Evolutionary conservation across 2,113 vertebrate species (phyloP).

Genomic region (Pipra filicauda): DNA sequence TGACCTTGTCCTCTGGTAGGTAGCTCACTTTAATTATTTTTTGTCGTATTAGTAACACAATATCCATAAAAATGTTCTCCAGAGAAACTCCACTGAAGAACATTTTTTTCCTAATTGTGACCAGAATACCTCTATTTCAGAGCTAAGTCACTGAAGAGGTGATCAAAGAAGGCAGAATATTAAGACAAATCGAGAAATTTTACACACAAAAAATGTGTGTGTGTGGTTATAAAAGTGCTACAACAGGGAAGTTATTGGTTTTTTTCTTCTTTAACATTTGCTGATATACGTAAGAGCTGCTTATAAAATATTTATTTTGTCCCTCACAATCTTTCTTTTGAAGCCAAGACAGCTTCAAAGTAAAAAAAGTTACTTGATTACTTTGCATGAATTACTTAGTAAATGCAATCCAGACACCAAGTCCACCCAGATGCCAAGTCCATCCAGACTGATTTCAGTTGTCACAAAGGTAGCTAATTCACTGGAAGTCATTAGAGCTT

Average conservation of each 20-base stretch:
- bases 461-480: background rate
- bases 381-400: background rate
- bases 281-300: background rate
- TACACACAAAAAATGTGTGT: background rate
- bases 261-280: background rate
- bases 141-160: background rate
- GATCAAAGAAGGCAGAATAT: background rate
- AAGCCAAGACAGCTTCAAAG: background rate
- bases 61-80: background rate
- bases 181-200: background rate
- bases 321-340: background rate
- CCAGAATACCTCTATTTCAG: background rate
- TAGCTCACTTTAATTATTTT: background rate
- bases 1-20: background rate
- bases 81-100: background rate
- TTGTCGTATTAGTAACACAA: background rate
- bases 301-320: background rate
- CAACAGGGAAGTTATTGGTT: rapidly evolving
- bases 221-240: background rate
- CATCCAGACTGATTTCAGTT: background rate
- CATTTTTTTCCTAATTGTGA: background rate
- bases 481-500: background rate
- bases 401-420: background rate
- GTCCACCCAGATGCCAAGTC: background rate
- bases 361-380: background rate